Evolutionary conservation across 2,113 vertebrate species (phyloP), one percentile per base, ranked within the genome.

Genomic region (Carettochelys insculpta): DNA sequence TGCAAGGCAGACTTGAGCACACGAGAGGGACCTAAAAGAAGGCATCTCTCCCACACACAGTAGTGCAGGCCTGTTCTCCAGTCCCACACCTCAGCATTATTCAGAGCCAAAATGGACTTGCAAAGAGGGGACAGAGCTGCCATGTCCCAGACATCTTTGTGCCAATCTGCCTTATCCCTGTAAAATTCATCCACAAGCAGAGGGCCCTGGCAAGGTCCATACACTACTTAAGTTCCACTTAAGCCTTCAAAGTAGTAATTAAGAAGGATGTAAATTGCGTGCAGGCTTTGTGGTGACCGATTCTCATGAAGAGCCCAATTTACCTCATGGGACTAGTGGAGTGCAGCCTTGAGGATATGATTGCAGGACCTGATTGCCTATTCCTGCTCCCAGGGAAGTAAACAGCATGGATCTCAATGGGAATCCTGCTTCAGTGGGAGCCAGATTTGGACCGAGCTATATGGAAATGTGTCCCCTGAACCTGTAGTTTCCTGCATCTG

Each of bases 1-100:
- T 17, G 12, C 56, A 54, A 22, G 38, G 29, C 43, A 31, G 0
- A 4, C 38, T 38, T 0, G 0, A 22, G 41, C 22, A 31, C 12
- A 31, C 1, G 31, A 41, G 29, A 20, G 43, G 51, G 51, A 10
- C 52, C 61, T 1, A 12, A 27, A 73, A 6, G 41, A 27, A 73
- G 41, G 41, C 38, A 25, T 20, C 71, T 45, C 41, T 19, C 41
- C 71, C 41, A 73, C 24, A 71, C 11, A 71, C 5, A 71, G 38
- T 20, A 41, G 65, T n/a, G 19, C 3, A 13, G 71, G 12, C 11
- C 41, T 45, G 4, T 41, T 43, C 38, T 43, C 11, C 25, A 27
- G 11, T 43, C 38, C 24, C 41, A 43, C 43, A 73, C 11, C 41
- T 41, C 12, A 73, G 6, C 41, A 25, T 31, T n/a, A 43, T 24